Conservation (phyloP, 2,888 invertebrate genomes). For the Watsonalla cultraria region DNA sequence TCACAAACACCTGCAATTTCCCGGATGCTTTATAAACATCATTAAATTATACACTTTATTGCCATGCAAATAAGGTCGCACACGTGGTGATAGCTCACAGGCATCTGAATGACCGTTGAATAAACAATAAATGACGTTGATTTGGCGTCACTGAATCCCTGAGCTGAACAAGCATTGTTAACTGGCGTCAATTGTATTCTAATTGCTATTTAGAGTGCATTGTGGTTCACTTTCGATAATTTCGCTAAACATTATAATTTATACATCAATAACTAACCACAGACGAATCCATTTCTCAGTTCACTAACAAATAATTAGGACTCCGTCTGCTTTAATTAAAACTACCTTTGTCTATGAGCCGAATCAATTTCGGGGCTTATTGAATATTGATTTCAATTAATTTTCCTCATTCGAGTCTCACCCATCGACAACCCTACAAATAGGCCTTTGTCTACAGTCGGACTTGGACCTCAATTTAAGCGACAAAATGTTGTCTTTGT, state of each 20-base stretch:
- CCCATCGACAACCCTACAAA: background rate
- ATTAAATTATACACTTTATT: background rate
- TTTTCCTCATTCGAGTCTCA: background rate
- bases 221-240: no score
- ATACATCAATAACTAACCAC: no score
- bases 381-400: conserved; percentile 3
- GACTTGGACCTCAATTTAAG: background rate
- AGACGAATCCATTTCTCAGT: no score
- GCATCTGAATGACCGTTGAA: background rate
- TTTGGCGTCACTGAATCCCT: background rate
- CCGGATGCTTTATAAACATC: background rate
- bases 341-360: background rate
- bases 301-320: background rate
- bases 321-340: background rate
- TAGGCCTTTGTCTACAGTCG: background rate
- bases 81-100: background rate
- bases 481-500: background rate
- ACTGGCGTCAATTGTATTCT: no score
- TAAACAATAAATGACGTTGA: background rate
- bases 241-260: no score
- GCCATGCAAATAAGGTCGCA: background rate
- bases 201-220: no score
- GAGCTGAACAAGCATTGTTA: background rate
- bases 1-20: background rate
- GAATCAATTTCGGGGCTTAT: background rate